Percentiles rank a stretch among this genome's conserved stretches.
Conservation (phyloP, 2,888 invertebrate genomes). For the Nomada fucata region DNA sequence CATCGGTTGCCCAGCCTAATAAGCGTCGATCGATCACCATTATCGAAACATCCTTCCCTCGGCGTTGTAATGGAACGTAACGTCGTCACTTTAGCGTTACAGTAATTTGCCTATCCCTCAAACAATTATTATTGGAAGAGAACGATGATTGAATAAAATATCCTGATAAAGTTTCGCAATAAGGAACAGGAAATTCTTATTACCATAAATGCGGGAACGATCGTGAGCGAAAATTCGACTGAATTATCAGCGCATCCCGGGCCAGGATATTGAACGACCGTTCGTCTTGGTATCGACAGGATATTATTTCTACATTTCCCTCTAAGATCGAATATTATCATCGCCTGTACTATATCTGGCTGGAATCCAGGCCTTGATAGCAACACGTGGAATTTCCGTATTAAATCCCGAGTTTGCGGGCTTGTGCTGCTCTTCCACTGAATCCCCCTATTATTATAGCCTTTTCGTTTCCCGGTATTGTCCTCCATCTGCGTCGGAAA, state of each 20-base stretch:
- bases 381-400: conserved; percentile 49
- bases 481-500: background rate
- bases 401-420: conserved; percentile 5
- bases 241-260: background rate
- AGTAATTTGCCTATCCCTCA: background rate
- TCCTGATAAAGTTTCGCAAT: background rate
- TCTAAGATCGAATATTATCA: conserved; percentile 14
- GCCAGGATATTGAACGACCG: background rate
- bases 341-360: conserved; percentile 25
- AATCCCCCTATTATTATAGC: conserved; percentile 1
- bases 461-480: background rate
- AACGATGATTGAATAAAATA: background rate
- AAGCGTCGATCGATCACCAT: conserved; percentile 45
- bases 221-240: background rate
- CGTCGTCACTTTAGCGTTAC: conserved; percentile 24
- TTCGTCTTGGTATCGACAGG: conserved; percentile 13
- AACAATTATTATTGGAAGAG: background rate
- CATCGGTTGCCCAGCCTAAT: conserved; percentile 28
- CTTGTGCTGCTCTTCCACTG: background rate
- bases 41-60: conserved; percentile 14
- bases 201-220: background rate
- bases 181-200: background rate
- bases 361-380: conserved; percentile 27
- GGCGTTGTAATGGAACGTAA: conserved; percentile 20
- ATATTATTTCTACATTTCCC: conserved; percentile 22